Evolutionary conservation across 2,113 vertebrate species (phyloP).

Genomic region (Festucalex cinctus): DNA sequence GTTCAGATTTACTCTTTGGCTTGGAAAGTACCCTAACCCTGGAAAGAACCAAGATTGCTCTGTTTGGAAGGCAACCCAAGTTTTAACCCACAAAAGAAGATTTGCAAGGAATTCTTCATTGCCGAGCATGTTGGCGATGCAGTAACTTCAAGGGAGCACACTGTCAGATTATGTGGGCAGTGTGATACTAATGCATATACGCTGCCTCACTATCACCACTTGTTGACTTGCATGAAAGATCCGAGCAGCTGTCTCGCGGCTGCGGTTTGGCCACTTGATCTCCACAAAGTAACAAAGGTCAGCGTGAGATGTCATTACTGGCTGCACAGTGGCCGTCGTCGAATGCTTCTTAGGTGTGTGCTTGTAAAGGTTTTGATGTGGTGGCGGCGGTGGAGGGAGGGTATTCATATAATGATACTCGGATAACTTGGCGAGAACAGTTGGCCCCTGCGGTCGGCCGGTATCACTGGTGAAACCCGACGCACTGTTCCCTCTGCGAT

Average conservation of each 20-base stretch:
- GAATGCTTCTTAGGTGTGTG: conserved; percentile 53
- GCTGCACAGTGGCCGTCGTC: conserved; percentile 41
- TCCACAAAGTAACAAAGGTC: conserved; percentile 54
- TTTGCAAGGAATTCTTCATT: not conserved
- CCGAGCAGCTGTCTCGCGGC: conserved; percentile 62
- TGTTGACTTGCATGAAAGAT: conserved; percentile 71
- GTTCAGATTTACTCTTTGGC: not conserved
- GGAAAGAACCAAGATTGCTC: not conserved
- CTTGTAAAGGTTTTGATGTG: conserved; percentile 33
- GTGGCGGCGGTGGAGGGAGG: conserved; percentile 9
- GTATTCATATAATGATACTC: conserved; percentile 54
- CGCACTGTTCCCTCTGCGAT: conserved; percentile 41
- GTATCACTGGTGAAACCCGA: conserved; percentile 58
- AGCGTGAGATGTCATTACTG: conserved; percentile 47
- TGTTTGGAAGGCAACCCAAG: not conserved
- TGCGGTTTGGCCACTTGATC: conserved; percentile 60
- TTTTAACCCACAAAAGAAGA: not conserved
- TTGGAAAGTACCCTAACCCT: conserved; percentile 6
- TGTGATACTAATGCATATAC: conserved; percentile 21
- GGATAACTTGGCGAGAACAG: conserved; percentile 49
- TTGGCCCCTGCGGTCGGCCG: conserved; percentile 48
- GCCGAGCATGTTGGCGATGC: conserved; percentile 16
- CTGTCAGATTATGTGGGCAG: conserved; percentile 8
- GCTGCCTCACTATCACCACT: conserved; percentile 42
- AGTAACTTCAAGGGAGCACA: conserved; percentile 4